Evolutionary conservation across 2,888 invertebrate species (phyloP), one percentile per base, ranked within the genome.

Genomic region (Platerodrilus igneus): DNA sequence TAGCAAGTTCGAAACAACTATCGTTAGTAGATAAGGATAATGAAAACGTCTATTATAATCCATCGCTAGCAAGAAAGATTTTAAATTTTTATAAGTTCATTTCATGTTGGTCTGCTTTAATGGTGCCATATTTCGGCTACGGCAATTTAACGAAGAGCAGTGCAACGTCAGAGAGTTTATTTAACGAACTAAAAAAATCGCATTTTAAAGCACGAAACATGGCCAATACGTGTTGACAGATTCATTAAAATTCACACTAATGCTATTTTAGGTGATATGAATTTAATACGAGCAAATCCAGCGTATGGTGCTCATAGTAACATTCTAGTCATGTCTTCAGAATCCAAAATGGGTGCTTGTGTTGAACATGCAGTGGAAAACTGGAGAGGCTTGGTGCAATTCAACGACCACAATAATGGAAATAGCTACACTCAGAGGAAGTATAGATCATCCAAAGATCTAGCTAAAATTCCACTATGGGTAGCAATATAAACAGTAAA

Each of bases 131-230:
- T 32, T 21, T 32, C 10, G 19, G 19, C 4, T 32, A 32, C 19
- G 13, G 21, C 9, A 19, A 20, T n/a, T 14, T 7, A 8, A 32
- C 32, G 4, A 8, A 32, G 22, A 21, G 19, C 3, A 21, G 21
- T 9, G 32, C 21, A 1, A 8, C 14, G 13, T 21, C 21, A 3
- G 32, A 32, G 22, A 32, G 32, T 15, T n/a, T 14, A 4, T 32
- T 32, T 20, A 32, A 32, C 14, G 32, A 21, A 9, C 10, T 32
- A 14, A 32, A 32, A n/a, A 32, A 20, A 32, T 9, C 20, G 32
- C 10, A 14, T 32, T 5, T 32, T 32, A 7, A 11, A 32, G 6
- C 32, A 32, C 10, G 2, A 32, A 22, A 32, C 23, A 21, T 9
- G 21, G 7, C 32, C 32, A 9, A 15, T 32, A n/a, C 20, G 23